These are phyloP conservation scores for Falco naumanni DNA, from an alignment of 2,797 vertebrate species.

Conservation along the genomic window DNA sequence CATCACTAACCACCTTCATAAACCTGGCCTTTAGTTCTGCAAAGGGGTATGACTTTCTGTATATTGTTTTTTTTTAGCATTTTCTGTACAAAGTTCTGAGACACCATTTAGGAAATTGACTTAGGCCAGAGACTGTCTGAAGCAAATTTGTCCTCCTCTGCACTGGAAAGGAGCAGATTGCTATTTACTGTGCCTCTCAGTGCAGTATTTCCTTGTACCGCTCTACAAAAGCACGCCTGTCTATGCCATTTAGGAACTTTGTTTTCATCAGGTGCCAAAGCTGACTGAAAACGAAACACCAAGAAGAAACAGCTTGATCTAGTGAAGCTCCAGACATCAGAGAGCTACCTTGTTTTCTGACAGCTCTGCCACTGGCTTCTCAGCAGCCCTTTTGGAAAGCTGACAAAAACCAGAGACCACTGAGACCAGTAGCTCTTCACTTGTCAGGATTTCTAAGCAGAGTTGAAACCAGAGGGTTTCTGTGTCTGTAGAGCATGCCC, in stretches of 20 bases:
- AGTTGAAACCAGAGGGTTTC: background rate
- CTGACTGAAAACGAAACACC: background rate
- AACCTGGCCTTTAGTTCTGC: background rate
- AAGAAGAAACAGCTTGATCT: background rate
- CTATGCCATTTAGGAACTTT: background rate
- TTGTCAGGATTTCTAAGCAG: background rate
- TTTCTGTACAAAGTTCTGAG: background rate
- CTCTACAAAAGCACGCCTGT: background rate
- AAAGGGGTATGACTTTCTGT: background rate
- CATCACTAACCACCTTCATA: background rate
- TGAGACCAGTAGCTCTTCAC: background rate
- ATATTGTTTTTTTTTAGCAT: background rate
- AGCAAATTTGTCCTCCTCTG: background rate
- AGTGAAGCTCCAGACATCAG: background rate
- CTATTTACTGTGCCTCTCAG: background rate
- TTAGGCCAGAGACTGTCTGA: background rate
- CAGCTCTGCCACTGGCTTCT: background rate
- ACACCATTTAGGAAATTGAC: background rate
- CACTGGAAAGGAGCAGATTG: background rate
- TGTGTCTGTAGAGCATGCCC: background rate
- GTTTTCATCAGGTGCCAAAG: conserved; percentile 2
- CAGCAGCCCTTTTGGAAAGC: background rate
- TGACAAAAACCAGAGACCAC: background rate
- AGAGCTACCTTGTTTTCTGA: background rate
- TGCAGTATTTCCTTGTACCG: background rate